phyloP scores from a whole-genome alignment of 2,797 vertebrate species.

The Poecilia wingei region DNA sequence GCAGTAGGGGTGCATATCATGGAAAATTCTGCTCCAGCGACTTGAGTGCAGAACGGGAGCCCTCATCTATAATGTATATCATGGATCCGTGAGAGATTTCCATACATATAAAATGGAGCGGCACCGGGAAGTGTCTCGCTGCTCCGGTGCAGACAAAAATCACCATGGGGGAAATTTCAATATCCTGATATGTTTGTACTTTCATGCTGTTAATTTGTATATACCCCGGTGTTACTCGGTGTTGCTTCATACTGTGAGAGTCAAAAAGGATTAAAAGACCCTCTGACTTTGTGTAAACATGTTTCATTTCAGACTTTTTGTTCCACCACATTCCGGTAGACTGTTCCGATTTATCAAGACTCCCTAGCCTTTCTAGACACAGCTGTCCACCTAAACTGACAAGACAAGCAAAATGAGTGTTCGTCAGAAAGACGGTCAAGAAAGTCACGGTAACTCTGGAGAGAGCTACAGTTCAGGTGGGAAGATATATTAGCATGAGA shows the following conservation, averaged over 20 bases:
- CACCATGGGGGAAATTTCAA: slow-evolving; percentile 72
- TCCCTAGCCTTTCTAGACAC: background rate
- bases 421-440: background rate
- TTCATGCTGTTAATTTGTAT: slow-evolving; percentile 72
- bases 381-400: slow-evolving; percentile 17
- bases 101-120: slow-evolving; percentile 80
- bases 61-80: slow-evolving; percentile 83
- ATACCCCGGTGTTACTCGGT: slow-evolving; percentile 59
- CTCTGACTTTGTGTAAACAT: slow-evolving; percentile 72
- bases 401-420: background rate
- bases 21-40: slow-evolving; percentile 76
- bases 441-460: background rate
- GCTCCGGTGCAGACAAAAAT: slow-evolving; percentile 53
- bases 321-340: slow-evolving; percentile 35
- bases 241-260: slow-evolving; percentile 56
- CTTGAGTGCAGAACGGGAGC: slow-evolving; percentile 74
- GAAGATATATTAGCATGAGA: background rate
- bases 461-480: background rate
- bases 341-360: background rate
- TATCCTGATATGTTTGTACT: slow-evolving; percentile 79
- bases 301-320: slow-evolving; percentile 66
- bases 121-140: slow-evolving; percentile 73
- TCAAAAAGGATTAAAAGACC: slow-evolving; percentile 76
- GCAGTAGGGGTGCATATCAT: slow-evolving; percentile 60
- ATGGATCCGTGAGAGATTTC: slow-evolving; percentile 78